phyloP scores from a whole-genome alignment of 2,888 invertebrate genomes.

The Drosophila neoperkinsi region DNA sequence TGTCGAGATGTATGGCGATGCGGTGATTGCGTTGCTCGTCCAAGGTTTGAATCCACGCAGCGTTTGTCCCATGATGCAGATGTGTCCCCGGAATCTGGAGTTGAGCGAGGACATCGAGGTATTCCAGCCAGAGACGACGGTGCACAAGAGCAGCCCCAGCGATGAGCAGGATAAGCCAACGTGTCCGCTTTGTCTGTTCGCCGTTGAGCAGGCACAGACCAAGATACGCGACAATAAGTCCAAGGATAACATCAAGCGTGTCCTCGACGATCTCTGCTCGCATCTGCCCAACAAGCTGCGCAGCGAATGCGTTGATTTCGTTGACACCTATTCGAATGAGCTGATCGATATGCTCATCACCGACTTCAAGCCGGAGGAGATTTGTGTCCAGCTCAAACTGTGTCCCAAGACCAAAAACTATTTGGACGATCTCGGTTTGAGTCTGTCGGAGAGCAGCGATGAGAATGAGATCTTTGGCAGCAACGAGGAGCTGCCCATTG shows the following conservation, averaged over 20 bases:
- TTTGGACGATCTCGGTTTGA: slow-evolving; percentile 78
- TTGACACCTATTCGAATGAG: slow-evolving; percentile 91
- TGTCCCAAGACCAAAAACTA: slow-evolving; percentile 87
- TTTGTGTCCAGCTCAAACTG: slow-evolving; percentile 91
- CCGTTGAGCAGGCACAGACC: slow-evolving; percentile 91
- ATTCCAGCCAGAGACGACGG: slow-evolving; percentile 83
- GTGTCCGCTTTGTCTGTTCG: slow-evolving; percentile 94
- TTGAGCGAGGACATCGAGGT: slow-evolving; percentile 86
- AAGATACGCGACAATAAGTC: slow-evolving; percentile 91
- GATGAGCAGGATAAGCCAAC: slow-evolving; percentile 87
- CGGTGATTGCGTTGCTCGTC: slow-evolving; percentile 91
- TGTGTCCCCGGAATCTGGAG: slow-evolving; percentile 87
- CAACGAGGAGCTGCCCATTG: slow-evolving; percentile 79
- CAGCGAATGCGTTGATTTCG: slow-evolving; percentile 90
- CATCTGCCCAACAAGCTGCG: slow-evolving; percentile 88
- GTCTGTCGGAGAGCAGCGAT: slow-evolving; percentile 57
- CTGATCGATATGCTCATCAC: slow-evolving; percentile 92
- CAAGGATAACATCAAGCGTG: slow-evolving; percentile 90
- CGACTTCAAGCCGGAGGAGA: slow-evolving; percentile 90
- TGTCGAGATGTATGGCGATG: slow-evolving; percentile 92
- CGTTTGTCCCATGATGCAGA: slow-evolving; percentile 89
- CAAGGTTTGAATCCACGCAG: slow-evolving; percentile 86
- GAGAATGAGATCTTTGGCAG: slow-evolving; percentile 73
- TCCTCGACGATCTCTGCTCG: slow-evolving; percentile 89
- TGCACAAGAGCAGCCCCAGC: slow-evolving; percentile 24